Percentiles rank a stretch among this genome's conserved stretches.
Conservation (phyloP, 2,888 invertebrate species). For the Ecliptopera silaceata region DNA sequence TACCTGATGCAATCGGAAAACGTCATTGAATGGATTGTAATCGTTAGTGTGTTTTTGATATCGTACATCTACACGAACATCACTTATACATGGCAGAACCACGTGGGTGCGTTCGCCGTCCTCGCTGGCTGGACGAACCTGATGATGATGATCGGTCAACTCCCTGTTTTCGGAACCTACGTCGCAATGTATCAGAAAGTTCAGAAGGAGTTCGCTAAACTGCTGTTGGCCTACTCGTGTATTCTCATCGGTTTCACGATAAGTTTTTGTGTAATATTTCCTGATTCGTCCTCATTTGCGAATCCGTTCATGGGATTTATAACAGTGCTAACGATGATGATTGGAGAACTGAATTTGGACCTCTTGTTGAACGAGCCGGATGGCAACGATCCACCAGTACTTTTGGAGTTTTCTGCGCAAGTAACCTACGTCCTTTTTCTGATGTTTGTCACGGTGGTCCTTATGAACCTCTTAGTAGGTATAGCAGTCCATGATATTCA, state of each 20-base stretch:
- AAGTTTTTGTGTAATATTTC: constrained; percentile 94
- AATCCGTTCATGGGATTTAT: constrained; percentile 93
- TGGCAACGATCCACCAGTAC: constrained; percentile 88
- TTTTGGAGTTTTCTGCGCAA: constrained; percentile 91
- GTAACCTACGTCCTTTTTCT: constrained; percentile 91
- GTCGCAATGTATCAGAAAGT: constrained; percentile 96
- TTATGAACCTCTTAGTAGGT: constrained; percentile 93
- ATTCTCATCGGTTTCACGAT: constrained; percentile 93
- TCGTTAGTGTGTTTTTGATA: constrained; percentile 91
- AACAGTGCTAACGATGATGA: constrained; percentile 94
- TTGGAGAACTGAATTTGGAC: constrained; percentile 91
- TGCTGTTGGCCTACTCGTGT: constrained; percentile 93
- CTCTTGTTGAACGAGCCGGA: constrained; percentile 89
- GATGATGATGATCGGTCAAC: constrained; percentile 95
- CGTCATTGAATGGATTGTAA: constrained; percentile 94
- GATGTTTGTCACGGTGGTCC: constrained; percentile 91
- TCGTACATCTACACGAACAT: constrained; percentile 91
- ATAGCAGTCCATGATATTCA: constrained; percentile 95
- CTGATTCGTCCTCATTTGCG: constrained; percentile 90
- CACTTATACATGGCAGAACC: constrained; percentile 92
- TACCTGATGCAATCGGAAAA: constrained; percentile 93
- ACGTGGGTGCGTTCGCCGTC: constrained; percentile 93
- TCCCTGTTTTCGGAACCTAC: constrained; percentile 94
- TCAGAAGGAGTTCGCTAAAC: constrained; percentile 92
- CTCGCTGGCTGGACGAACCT: constrained; percentile 94